Evolutionary conservation across 1,140 invertebrate genomes (phyloP).

Genomic region (Neodiprion lecontei): DNA sequence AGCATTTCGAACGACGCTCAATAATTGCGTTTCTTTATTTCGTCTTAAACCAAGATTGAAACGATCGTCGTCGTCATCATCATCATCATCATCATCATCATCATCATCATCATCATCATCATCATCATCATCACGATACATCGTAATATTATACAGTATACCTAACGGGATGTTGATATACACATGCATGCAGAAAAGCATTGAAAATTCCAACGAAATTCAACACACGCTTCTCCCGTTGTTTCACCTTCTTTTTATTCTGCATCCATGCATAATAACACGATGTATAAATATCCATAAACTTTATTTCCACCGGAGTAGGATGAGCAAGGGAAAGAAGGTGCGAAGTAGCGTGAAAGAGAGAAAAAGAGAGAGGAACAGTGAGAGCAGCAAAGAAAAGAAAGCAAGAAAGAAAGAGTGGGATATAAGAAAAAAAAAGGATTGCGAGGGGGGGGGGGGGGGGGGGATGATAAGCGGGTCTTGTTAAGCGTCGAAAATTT

Average conservation of each 20-base stretch:
- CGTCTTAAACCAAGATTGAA: too few relatives aligned
- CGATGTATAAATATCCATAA: constrained; percentile 26
- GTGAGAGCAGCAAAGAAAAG: constrained; percentile 15
- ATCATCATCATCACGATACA: too few relatives aligned
- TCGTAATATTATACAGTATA: too few relatives aligned
- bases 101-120: too few relatives aligned
- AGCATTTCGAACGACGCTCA: too few relatives aligned
- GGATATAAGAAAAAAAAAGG: not conserved
- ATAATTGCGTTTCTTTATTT: too few relatives aligned
- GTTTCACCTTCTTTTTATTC: constrained; percentile 18
- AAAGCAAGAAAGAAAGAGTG: not conserved
- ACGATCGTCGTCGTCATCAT: too few relatives aligned
- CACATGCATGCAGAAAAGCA: too few relatives aligned
- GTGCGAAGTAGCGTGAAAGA: not conserved
- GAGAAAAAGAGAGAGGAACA: not conserved
- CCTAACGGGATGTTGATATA: too few relatives aligned
- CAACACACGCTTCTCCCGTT: constrained; percentile 13
- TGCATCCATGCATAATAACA: not conserved
- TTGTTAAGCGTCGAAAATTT: constrained; percentile 37
- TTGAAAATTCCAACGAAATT: not conserved
- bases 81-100: too few relatives aligned
- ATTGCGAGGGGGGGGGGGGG: not conserved
- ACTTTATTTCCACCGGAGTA: constrained; percentile 31
- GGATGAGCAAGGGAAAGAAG: constrained; percentile 24
- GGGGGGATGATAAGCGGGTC: constrained; percentile 1